phyloP scores from a whole-genome alignment of 2,113 vertebrate genomes.

The Zeus faber region DNA sequence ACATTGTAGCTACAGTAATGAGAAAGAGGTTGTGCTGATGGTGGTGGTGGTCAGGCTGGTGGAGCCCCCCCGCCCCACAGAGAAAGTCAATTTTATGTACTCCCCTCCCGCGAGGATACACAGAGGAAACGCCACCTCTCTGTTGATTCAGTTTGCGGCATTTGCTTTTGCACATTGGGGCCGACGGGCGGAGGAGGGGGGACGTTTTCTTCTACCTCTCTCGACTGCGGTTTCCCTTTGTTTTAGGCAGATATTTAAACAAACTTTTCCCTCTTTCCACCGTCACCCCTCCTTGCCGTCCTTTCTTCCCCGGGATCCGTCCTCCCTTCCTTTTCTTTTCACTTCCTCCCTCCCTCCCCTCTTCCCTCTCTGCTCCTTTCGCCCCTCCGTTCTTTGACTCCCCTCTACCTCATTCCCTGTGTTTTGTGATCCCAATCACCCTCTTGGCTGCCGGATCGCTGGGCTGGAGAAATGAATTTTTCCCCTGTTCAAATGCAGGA shows the following conservation, averaged over 20 bases:
- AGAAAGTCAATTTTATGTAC: too few relatives aligned
- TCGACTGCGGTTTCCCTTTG: too few relatives aligned
- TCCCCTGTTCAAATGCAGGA: constrained; percentile 49
- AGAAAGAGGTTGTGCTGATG: constrained; percentile 38
- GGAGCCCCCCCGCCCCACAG: neutral
- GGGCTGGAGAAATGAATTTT: constrained; percentile 52
- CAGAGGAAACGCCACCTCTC: too few relatives aligned
- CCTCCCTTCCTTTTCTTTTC: constrained; percentile 1
- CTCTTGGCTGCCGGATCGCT: constrained; percentile 22
- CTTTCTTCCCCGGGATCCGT: neutral
- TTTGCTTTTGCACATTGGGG: constrained; percentile 39
- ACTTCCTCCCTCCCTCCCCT: neutral
- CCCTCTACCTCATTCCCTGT: constrained; percentile 6
- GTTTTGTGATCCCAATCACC: constrained; percentile 28
- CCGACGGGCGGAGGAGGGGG: too few relatives aligned
- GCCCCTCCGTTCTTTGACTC: neutral
- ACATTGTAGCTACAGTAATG: constrained; percentile 58
- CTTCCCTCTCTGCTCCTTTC: constrained; percentile 7
- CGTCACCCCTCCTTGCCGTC: constrained; percentile 9
- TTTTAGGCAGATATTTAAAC: too few relatives aligned
- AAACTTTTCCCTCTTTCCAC: constrained; percentile 15
- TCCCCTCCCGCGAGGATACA: too few relatives aligned
- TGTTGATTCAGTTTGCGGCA: constrained; percentile 31
- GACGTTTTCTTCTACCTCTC: too few relatives aligned
- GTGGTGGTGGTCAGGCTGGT: neutral